Evolutionary conservation across 2,888 invertebrate genomes (phyloP).

Genomic region (Rotaria magnacalcarata): DNA sequence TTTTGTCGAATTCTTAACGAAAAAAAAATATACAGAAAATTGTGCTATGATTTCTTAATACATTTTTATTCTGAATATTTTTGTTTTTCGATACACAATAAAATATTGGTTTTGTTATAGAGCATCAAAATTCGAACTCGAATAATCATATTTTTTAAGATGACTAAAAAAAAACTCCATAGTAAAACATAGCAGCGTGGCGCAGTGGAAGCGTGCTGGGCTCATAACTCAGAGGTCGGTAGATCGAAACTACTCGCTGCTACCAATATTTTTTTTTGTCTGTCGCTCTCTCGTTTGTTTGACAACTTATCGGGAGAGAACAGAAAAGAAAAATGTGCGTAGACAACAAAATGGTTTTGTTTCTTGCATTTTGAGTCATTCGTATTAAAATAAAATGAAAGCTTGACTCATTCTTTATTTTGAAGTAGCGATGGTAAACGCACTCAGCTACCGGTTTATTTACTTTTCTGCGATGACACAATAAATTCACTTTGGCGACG

Average conservation of each 20-base stretch:
- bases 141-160: too few relatives aligned
- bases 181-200: slow-evolving; percentile 43
- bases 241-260: slow-evolving; percentile 47
- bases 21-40: background rate
- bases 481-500: background rate
- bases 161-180: background rate
- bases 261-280: background rate
- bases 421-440: background rate
- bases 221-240: slow-evolving; percentile 47
- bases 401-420: too few relatives aligned
- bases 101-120: background rate
- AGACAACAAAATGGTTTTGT: background rate
- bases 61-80: background rate
- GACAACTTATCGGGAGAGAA: background rate
- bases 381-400: background rate
- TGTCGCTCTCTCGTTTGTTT: background rate
- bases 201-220: slow-evolving; percentile 47
- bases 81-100: background rate
- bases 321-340: background rate
- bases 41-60: background rate
- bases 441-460: background rate
- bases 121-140: background rate
- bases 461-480: background rate
- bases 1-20: background rate
- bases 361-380: background rate